Conservation (phyloP, 2,797 vertebrate genomes). For the Cynopterus sphinx region DNA sequence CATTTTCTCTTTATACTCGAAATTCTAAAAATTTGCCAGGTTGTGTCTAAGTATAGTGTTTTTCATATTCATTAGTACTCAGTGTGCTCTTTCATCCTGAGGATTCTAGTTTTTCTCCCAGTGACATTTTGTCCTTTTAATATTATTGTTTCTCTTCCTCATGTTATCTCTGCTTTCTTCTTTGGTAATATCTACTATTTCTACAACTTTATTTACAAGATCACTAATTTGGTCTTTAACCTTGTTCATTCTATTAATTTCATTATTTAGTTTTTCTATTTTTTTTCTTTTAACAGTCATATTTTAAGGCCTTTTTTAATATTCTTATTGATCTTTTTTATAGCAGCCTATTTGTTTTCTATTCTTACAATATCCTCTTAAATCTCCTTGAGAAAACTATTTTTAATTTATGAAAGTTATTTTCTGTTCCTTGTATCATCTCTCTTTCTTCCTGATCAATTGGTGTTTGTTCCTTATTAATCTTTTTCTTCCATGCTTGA, state of each 20-base stretch:
- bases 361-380: neutral
- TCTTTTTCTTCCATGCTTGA: neutral
- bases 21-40: slow-evolving; percentile 3
- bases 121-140: neutral
- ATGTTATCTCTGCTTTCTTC: neutral
- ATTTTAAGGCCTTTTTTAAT: neutral
- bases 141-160: neutral
- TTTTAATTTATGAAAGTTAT: neutral
- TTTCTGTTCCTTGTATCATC: neutral
- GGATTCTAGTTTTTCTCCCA: neutral
- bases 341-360: neutral
- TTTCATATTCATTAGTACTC: neutral
- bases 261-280: neutral
- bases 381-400: neutral
- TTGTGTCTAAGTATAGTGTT: neutral
- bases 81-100: neutral
- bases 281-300: neutral
- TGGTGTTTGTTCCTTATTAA: slow-evolving; percentile 4
- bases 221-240: neutral
- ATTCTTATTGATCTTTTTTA: neutral
- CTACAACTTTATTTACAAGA: slow-evolving; percentile 13
- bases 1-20: neutral
- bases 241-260: neutral
- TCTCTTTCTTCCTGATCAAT: neutral
- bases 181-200: neutral